phyloP scores from a whole-genome alignment of 1,140 invertebrate genomes.

The Frieseomelitta varia region DNA sequence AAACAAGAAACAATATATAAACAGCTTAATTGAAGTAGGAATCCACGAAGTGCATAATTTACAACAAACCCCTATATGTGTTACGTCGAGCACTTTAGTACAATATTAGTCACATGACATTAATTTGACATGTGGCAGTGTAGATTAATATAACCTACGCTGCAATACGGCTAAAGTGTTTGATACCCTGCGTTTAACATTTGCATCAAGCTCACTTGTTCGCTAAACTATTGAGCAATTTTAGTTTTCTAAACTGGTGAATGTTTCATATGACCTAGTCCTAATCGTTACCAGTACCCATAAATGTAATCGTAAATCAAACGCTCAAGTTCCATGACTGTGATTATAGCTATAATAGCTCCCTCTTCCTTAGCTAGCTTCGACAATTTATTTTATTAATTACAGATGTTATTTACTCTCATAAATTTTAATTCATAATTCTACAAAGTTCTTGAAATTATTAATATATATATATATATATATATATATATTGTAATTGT shows the following conservation, averaged over 20 bases:
- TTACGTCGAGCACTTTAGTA: neutral
- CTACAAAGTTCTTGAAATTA: neutral
- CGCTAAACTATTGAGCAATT: neutral
- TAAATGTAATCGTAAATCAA: neutral
- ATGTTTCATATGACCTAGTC: neutral
- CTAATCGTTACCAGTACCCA: neutral
- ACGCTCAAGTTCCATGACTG: neutral
- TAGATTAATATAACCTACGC: conserved; percentile 17
- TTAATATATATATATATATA: too few species aligned
- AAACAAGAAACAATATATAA: neutral
- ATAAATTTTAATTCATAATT: neutral
- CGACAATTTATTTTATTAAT: neutral
- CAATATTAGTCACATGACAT: neutral
- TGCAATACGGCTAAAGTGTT: neutral
- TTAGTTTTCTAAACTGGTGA: neutral
- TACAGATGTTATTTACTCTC: neutral
- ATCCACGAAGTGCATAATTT: neutral
- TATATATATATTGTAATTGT: too few species aligned
- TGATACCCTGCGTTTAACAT: neutral
- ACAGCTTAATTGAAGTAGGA: neutral
- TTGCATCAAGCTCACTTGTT: neutral
- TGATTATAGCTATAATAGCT: neutral
- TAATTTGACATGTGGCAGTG: neutral
- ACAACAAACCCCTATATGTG: neutral
- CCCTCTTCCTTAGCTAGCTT: neutral